Percentiles rank a stretch among this genome's conserved stretches.
These are phyloP conservation scores for Halocynthia roretzi DNA, from an alignment of 23 tunicate genomes.

Conservation along the genomic window DNA sequence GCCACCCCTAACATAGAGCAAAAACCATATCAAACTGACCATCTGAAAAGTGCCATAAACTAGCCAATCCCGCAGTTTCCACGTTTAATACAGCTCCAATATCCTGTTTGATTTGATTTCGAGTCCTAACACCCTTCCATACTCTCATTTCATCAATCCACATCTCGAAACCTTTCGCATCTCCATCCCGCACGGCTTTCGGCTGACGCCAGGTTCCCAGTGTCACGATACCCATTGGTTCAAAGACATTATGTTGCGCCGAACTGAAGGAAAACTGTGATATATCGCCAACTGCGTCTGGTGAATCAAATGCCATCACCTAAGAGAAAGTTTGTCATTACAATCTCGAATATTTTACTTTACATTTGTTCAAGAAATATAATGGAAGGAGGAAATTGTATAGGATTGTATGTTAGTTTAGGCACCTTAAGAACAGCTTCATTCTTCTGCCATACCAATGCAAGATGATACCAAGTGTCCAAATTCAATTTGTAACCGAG, in stretches of 20 bases:
- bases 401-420: not conserved
- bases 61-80: constrained; percentile 2
- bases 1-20: too few species aligned
- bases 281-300: constrained; percentile 5
- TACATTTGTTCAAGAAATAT: too few species aligned
- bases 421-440: constrained; percentile 23
- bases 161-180: not conserved
- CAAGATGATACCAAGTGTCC: constrained; percentile 22
- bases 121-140: constrained; percentile 20
- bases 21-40: not conserved
- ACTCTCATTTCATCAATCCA: constrained; percentile 20
- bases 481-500: constrained; percentile 7
- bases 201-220: constrained; percentile 24
- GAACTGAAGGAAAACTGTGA: constrained; percentile 16
- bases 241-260: not conserved
- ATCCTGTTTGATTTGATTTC: not conserved
- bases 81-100: constrained; percentile 8
- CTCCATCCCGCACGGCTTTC: not conserved
- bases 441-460: constrained; percentile 29
- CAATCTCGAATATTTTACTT: too few species aligned
- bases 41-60: constrained; percentile 19
- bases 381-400: too few species aligned
- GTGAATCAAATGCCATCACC: constrained; percentile 17
- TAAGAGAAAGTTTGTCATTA: not conserved
- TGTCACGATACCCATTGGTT: constrained; percentile 13